Evolutionary conservation across 2,113 vertebrate genomes (phyloP).

Genomic region (Talpa occidentalis): DNA sequence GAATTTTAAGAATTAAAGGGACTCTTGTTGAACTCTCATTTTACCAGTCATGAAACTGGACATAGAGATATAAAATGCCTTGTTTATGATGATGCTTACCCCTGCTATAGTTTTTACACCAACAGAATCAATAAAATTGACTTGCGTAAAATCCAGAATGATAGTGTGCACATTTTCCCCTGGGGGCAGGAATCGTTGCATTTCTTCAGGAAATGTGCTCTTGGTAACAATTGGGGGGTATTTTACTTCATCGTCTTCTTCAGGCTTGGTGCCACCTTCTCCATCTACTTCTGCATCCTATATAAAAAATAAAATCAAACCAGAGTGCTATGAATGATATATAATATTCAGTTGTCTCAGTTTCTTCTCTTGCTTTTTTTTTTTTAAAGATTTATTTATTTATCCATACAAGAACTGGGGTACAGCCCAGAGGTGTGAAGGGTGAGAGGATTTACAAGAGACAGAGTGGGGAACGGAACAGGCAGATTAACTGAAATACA

Average conservation of each 20-base stretch:
- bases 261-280: slow-evolving; percentile 87
- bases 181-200: slow-evolving; percentile 86
- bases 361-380: not conserved
- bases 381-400: no score
- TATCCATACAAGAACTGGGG: no score
- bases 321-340: not conserved
- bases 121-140: slow-evolving; percentile 96
- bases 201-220: slow-evolving; percentile 85
- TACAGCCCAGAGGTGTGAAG: no score
- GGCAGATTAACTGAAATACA: no score
- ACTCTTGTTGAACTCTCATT: not conserved
- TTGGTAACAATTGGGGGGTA: slow-evolving; percentile 70
- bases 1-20: not conserved
- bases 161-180: slow-evolving; percentile 87
- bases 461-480: no score
- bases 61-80: not conserved
- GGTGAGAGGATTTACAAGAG: no score
- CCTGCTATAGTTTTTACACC: slow-evolving; percentile 94
- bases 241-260: slow-evolving; percentile 87
- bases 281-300: slow-evolving; percentile 86
- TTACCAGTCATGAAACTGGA: not conserved
- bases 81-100: slow-evolving; percentile 83
- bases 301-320: slow-evolving; percentile 70
- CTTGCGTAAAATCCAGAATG: slow-evolving; percentile 94
- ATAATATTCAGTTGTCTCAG: not conserved